phyloP scores from a whole-genome alignment of 1,140 invertebrate species.

The Calosoma granatense region DNA sequence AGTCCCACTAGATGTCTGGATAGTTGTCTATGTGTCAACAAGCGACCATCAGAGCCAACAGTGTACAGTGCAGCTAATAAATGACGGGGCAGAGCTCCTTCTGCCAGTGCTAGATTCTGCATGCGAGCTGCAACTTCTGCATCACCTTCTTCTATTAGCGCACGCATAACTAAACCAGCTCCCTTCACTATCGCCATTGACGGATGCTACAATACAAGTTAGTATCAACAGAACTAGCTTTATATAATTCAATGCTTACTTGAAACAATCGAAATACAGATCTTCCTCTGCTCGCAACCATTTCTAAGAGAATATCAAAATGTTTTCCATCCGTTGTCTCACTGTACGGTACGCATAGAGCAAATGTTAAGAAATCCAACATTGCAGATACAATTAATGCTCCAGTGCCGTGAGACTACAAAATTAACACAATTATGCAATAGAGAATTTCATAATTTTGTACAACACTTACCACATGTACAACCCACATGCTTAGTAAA shows the following conservation, averaged over 20 bases:
- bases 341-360: constrained; percentile 95
- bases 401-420: constrained; percentile 67
- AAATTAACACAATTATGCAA: constrained; percentile 21
- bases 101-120: constrained; percentile 91
- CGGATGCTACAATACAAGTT: constrained; percentile 59
- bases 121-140: constrained; percentile 82
- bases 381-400: constrained; percentile 81
- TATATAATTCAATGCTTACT: constrained; percentile 35
- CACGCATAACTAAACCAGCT: constrained; percentile 91
- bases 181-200: constrained; percentile 97
- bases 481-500: constrained; percentile 90
- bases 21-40: constrained; percentile 80
- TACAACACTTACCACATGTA: constrained; percentile 70
- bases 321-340: constrained; percentile 97
- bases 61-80: constrained; percentile 86
- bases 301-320: constrained; percentile 89
- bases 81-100: constrained; percentile 94
- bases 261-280: constrained; percentile 91
- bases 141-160: constrained; percentile 95
- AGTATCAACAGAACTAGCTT: background rate
- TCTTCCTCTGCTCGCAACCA: constrained; percentile 86
- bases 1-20: constrained; percentile 92
- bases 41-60: constrained; percentile 59
- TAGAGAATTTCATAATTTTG: constrained; percentile 4
- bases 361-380: constrained; percentile 98